Conservation (phyloP, 2,888 invertebrate genomes). For the Chrysotoxum bicinctum region DNA sequence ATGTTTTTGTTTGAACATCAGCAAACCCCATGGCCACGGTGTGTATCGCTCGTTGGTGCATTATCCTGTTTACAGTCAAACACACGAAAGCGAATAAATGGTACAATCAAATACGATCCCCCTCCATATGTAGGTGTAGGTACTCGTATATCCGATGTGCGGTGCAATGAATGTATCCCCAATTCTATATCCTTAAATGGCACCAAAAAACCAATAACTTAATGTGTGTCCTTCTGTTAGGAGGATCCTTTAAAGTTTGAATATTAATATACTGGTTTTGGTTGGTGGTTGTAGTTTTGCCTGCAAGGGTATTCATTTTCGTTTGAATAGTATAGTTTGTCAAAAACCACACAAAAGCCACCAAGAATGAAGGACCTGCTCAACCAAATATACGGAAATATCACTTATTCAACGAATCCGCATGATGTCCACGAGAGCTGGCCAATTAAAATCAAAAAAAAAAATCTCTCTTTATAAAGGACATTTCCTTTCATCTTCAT, state of each 20-base stretch:
- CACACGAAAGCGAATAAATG: slow-evolving; percentile 64
- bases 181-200: slow-evolving; percentile 9
- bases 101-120: slow-evolving; percentile 42
- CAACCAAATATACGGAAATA: slow-evolving; percentile 39
- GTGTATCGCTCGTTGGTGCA: slow-evolving; percentile 42
- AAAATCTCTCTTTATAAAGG: slow-evolving; percentile 5
- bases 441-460: slow-evolving; percentile 61
- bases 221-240: slow-evolving; percentile 25
- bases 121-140: background rate
- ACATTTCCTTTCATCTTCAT: slow-evolving; percentile 60
- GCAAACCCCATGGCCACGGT: slow-evolving; percentile 34
- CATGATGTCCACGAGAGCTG: slow-evolving; percentile 49
- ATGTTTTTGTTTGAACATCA: slow-evolving; percentile 53
- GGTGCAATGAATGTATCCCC: slow-evolving; percentile 18
- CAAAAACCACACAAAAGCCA: slow-evolving; percentile 54
- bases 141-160: background rate
- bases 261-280: slow-evolving; percentile 49
- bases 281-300: slow-evolving; percentile 13
- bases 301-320: slow-evolving; percentile 25
- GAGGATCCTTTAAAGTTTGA: slow-evolving; percentile 48
- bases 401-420: slow-evolving; percentile 60
- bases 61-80: slow-evolving; percentile 66
- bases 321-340: slow-evolving; percentile 51
- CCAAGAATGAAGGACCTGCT: slow-evolving; percentile 33
- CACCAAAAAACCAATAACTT: slow-evolving; percentile 52